Base-by-base conservation (phyloP, 1,140 invertebrate species). In the Pseudomyrmex pallidus region DNA sequence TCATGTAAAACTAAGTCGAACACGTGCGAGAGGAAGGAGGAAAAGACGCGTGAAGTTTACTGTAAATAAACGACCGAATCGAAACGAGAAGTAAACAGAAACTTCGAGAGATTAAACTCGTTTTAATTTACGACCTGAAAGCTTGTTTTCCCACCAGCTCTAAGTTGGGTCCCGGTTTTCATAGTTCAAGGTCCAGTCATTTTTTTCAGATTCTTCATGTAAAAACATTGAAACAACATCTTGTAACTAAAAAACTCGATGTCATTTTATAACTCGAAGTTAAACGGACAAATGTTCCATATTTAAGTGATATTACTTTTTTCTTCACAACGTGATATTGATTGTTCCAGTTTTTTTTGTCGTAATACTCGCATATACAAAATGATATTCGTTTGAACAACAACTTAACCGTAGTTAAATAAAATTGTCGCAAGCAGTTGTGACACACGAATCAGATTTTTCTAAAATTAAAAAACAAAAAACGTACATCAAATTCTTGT, bases 181-280 rank as follows among this genome's bases (percentile, higher is more conserved):
- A 8, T 35, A n/a, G 52, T 54, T 74, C 15, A 76, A 76, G 59
- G 22, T 52, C 35, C 13, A 15, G 22, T 15, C 7, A 62, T 15
- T 25, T 17, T 17, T 25, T 2, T 63, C 10, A 10, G 22, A 12
- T 52, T 63, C 63, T 9, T 7, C 22, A 22, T 10, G 61, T 25
- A 1, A 74, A 46, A 48, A 22, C n/a, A 13, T 12, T 1, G 22
- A 54, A 70, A 50, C 13, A 13, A 57, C 68, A 59, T 77, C 10
- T 70, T 8, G 44, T 25, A 78, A 78, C 54, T 59, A 8, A 54
- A 70, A 56, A 54, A 59, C 57, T 70, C 20, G 22, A 48, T 68
- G 20, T 59, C 64, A 48, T 70, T 57, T 70, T 78, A 59, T 59
- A 10, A 25, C 35, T 78, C 7, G 52, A 15, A 44, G 8, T n/a